A percentile compares a stretch with the other conserved stretches of the same genome.
Evolutionary conservation across 2,888 invertebrate genomes (phyloP).

Genomic region (Aplocera efformata): DNA sequence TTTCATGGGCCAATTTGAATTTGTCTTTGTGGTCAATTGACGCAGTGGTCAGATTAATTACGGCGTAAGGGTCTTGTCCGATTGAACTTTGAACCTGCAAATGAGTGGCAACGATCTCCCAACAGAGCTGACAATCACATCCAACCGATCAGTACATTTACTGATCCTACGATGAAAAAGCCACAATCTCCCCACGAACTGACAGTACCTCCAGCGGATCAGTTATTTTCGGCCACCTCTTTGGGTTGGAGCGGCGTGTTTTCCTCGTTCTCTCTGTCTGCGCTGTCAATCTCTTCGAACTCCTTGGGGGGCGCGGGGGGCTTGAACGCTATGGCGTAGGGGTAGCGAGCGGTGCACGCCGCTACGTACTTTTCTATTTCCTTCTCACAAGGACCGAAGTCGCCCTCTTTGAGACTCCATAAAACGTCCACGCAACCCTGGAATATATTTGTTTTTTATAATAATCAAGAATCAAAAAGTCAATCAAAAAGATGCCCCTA

Average conservation of each 20-base stretch:
- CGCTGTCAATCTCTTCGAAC: conserved; percentile 20
- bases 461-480: neutral
- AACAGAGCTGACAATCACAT: no score
- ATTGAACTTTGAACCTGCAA: no score
- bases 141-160: no score
- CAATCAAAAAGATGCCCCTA: no score
- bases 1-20: no score
- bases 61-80: no score
- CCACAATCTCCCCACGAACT: conserved; percentile 15
- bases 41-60: no score
- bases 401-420: conserved; percentile 87
- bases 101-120: no score
- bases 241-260: conserved; percentile 42
- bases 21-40: no score
- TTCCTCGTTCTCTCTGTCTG: no score
- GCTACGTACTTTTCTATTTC: conserved; percentile 85
- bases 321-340: conserved; percentile 88
- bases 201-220: conserved; percentile 24
- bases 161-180: no score
- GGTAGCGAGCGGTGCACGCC: conserved; percentile 87
- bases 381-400: conserved; percentile 88
- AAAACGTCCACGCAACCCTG: conserved; percentile 91
- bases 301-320: conserved; percentile 37
- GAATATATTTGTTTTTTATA: conserved; percentile 28
- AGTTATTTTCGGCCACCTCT: conserved; percentile 52